A percentile compares a stretch with the other conserved stretches of the same genome.
Conservation (phyloP, 2,888 invertebrate genomes). For the Dynastes hyllus region DNA sequence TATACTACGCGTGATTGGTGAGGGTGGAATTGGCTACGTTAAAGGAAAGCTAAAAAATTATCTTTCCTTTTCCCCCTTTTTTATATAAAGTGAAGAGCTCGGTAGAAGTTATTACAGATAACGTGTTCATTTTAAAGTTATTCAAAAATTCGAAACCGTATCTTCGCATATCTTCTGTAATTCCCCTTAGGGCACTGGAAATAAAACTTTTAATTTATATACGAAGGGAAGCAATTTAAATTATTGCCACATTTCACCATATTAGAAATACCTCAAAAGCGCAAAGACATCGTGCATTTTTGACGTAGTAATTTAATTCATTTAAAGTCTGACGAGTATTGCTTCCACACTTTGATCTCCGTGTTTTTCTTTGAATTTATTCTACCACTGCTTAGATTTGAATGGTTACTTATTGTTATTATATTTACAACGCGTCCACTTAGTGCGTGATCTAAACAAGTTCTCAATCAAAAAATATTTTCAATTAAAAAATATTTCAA, state of each 20-base stretch:
- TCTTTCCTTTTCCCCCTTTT: not conserved
- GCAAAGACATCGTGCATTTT: not conserved
- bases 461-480: no score
- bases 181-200: not conserved
- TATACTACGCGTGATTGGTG: no score
- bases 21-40: no score
- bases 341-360: not conserved
- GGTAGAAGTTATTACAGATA: not conserved
- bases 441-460: no score
- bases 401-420: not conserved
- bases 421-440: no score
- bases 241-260: conserved; percentile 7
- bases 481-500: no score
- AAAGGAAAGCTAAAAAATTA: not conserved
- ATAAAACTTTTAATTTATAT: conserved; percentile 28
- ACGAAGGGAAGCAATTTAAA: not conserved
- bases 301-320: conserved; percentile 13
- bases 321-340: not conserved
- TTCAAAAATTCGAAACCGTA: not conserved
- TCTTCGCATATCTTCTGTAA: conserved; percentile 6
- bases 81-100: not conserved
- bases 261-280: conserved; percentile 21
- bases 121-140: conserved; percentile 5
- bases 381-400: not conserved
- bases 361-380: not conserved